Evolutionary conservation across 2,888 invertebrate genomes (phyloP), one percentile per base, ranked within the genome.

Genomic region (Meiosimyza platycephala): DNA sequence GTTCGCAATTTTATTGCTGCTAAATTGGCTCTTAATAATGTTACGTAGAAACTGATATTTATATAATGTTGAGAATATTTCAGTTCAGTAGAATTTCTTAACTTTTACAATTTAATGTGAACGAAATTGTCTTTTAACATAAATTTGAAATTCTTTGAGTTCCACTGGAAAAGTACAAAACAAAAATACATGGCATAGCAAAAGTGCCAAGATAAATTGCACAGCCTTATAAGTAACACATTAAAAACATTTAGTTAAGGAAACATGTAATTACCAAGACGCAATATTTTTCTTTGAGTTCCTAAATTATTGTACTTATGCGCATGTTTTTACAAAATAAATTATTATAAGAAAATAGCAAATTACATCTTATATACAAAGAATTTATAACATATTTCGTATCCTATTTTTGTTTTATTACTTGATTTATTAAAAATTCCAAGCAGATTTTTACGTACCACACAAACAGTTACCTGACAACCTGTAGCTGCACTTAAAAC

Each of bases 21-120:
- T 63, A 50, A 63, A 48, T 33, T 63, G 47, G 18, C n/a, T 15
- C 50, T 16, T 40, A 48, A 63, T 48, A 63, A 33, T 48, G 63
- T 63, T 18, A 63, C 63, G 22, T 63, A 18, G 48, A 63, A 63
- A 18, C 48, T 48, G 16, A 63, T 63, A 63, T 63, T 63, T 63
- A 63, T 63, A 16, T 63, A 28, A 28, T 4, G 28, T 3, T 4
- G 28, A 0, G 28, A 28, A 3, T 4, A 28, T 28, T 28, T 28
- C 28, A 28, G 4, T 4, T 28, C 4, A 28, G 4, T 3, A 28
- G 28, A 28, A 4, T 4, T 28, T 28, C 22, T 2, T 22, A 22
- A 22, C 2, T 22, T 22, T 1, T 3, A 22, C 22, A 28, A 2
- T 28, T 28, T 28, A 28, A 28, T 28, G 28, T 4, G 4, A 4